Conservation (phyloP, 2,113 vertebrate genomes). For the Origma solitaria region DNA sequence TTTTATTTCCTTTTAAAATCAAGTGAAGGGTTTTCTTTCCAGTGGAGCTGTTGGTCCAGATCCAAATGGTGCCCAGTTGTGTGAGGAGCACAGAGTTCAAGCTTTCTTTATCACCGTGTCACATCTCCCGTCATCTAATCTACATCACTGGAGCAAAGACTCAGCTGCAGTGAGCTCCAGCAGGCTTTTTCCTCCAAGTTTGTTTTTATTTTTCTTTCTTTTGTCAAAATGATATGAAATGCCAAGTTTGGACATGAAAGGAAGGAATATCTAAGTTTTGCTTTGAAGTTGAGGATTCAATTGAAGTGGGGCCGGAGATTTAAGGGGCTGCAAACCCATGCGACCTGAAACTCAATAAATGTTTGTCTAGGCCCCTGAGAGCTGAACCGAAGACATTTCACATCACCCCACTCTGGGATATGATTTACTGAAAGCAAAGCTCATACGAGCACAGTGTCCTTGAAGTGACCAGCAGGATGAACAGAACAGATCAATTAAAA, state of each 20-base stretch:
- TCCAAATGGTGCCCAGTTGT: neutral
- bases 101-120: neutral
- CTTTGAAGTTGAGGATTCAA: constrained; percentile 37
- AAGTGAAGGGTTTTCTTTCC: neutral
- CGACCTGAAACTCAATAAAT: constrained; percentile 10
- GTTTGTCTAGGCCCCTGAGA: constrained; percentile 30
- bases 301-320: constrained; percentile 1
- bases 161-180: neutral
- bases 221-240: constrained; percentile 19
- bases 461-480: neutral
- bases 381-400: neutral
- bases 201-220: constrained; percentile 47
- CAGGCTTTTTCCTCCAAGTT: neutral
- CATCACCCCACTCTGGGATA: neutral
- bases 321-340: constrained; percentile 4
- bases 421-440: neutral
- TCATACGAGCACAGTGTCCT: neutral
- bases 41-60: neutral
- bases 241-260: constrained; percentile 45
- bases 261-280: neutral
- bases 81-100: neutral
- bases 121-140: neutral
- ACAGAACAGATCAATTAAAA: neutral
- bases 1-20: neutral
- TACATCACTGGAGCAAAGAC: neutral